Evolutionary conservation across 2,113 vertebrate species (phyloP).

Genomic region (Cichladusa arquata): DNA sequence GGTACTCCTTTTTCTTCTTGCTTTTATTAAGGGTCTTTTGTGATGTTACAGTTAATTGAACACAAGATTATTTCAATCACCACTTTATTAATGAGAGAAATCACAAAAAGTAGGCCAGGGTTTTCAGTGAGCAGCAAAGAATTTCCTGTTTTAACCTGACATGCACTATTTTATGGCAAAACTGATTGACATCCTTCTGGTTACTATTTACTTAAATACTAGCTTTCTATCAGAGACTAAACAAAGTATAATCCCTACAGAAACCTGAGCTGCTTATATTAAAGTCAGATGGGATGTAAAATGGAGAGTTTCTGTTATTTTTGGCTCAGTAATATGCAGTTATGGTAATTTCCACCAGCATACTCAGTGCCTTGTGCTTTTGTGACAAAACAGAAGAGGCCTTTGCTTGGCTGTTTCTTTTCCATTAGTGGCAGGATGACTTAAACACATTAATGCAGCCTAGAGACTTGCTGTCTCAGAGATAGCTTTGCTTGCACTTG

Average conservation of each 20-base stretch:
- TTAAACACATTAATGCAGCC: neutral
- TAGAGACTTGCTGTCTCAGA: neutral
- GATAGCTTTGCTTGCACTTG: neutral
- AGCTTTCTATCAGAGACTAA: constrained; percentile 37
- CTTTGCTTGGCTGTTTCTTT: neutral
- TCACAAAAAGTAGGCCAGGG: neutral
- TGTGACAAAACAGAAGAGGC: constrained; percentile 4
- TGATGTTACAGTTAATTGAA: neutral
- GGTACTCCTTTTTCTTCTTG: neutral
- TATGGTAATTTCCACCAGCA: constrained; percentile 20
- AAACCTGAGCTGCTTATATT: constrained; percentile 20
- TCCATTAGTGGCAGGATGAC: constrained; percentile 2
- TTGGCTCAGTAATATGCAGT: constrained; percentile 22
- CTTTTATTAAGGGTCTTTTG: neutral
- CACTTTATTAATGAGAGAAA: neutral
- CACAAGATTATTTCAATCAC: neutral
- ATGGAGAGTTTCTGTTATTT: constrained; percentile 46
- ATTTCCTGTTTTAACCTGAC: neutral
- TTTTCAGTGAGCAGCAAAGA: neutral
- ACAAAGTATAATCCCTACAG: constrained; percentile 5
- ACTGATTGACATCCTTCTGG: constrained; percentile 4
- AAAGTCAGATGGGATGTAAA: constrained; percentile 21
- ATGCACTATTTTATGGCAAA: neutral
- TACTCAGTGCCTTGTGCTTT: neutral
- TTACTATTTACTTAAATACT: constrained; percentile 5